These are phyloP conservation scores for Harpalus rufipes DNA, from an alignment of 2,888 invertebrate species.

Conservation along the genomic window DNA sequence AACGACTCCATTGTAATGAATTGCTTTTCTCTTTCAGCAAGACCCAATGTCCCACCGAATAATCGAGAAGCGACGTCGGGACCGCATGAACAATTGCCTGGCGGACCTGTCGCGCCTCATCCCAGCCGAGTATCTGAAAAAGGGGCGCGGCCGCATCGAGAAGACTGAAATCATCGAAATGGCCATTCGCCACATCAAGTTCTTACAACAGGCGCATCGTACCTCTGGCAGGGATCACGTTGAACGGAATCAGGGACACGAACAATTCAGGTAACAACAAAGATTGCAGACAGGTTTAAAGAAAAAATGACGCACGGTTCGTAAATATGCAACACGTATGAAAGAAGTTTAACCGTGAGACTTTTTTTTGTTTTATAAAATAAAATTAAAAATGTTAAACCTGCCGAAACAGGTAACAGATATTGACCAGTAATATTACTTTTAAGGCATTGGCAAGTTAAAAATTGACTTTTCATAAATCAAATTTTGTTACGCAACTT, in stretches of 20 bases:
- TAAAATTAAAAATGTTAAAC: too few relatives aligned
- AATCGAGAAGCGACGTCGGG: constrained; percentile 95
- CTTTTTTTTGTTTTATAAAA: too few relatives aligned
- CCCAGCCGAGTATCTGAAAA: constrained; percentile 95
- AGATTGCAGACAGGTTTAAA: not conserved
- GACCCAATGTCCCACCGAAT: constrained; percentile 98
- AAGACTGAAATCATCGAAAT: constrained; percentile 99
- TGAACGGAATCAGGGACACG: constrained; percentile 71
- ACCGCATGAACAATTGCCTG: constrained; percentile 98
- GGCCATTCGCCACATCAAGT: constrained; percentile 96
- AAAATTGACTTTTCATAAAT: too few relatives aligned
- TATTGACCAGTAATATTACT: too few relatives aligned
- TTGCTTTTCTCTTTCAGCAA: constrained; percentile 81
- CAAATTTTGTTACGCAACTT: too few relatives aligned
- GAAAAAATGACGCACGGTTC: too few relatives aligned
- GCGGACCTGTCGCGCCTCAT: constrained; percentile 96
- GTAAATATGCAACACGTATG: too few relatives aligned
- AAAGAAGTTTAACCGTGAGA: too few relatives aligned
- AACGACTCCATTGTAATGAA: not conserved
- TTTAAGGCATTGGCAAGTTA: too few relatives aligned
- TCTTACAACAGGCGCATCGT: constrained; percentile 85
- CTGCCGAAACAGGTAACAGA: too few relatives aligned
- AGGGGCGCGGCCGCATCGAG: constrained; percentile 96
- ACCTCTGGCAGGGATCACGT: constrained; percentile 70
- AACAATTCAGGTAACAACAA: constrained; percentile 74